Base-by-base conservation (phyloP, 1,140 invertebrate species). In the Drosophila ananassae region DNA sequence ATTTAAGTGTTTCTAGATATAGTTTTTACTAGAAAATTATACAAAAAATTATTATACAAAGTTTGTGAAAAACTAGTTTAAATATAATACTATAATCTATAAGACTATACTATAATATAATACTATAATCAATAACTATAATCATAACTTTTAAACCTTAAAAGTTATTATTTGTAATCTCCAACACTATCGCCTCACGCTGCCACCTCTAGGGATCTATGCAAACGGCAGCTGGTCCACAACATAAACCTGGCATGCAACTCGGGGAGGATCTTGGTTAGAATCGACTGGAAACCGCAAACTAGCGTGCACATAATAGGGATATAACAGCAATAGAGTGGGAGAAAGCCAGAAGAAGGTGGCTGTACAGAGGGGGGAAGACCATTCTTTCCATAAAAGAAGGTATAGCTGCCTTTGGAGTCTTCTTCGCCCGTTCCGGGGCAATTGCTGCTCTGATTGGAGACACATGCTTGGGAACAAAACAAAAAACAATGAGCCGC, bases 401-500 rank as follows among this genome's bases (percentile, higher is more conserved):
- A 13, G 10, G 13, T 8, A 44, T 8, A 44, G 41, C 7, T 17
- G 39, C 39, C 39, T 13, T 6, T 41, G 55, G 17, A 53, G 37
- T 47, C 50, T 67, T 47, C 61, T 58, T 47, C 61, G 58, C 22
- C 51, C 46, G 32, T 13, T 44, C 13, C 13, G n/a, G 5, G 4
- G 39, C 25, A 10, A 8, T 62, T 30, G 25, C 32, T 30, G 28
- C 34, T 58, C 47, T 46, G 51, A 47, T 48, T 53, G 59, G 59
- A 59, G 66, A 66, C 54, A 59, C 72, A 48, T 62, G 55, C 55
- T 51, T 22, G 44, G 44, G 9, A 47, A 47, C 50, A 55, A 64
- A 84, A 37, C 10, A 2, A 73, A 84, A 28, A 28, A 28, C 72
- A 84, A 77, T 79, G 80, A 71, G 59, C 52, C 52, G 67, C 73